Evolutionary conservation across 2,888 invertebrate species (phyloP).

Genomic region (Idaea biselata): DNA sequence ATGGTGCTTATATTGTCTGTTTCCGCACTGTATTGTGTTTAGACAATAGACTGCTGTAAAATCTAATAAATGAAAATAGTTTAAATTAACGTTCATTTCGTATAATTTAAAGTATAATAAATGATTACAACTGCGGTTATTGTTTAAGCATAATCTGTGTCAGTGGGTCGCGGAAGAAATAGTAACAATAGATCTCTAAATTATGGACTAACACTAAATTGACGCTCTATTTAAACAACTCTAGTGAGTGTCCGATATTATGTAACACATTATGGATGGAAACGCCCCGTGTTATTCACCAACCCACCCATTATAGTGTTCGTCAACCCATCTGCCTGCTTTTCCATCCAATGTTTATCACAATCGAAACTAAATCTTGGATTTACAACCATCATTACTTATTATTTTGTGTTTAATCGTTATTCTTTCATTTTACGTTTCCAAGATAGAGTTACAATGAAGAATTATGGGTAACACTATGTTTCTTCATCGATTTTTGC

Average conservation of each 20-base stretch:
- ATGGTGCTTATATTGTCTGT: background rate
- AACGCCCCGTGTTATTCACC: conserved; percentile 10
- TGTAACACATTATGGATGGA: conserved; percentile 39
- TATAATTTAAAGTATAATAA: conserved; percentile 23
- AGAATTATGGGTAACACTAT: background rate
- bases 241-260: conserved; percentile 26
- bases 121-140: conserved; percentile 32
- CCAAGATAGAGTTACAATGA: conserved; percentile 34
- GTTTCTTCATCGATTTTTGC: conserved; percentile 22
- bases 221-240: conserved; percentile 8
- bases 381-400: conserved; percentile 21
- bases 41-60: background rate
- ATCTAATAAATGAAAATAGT: background rate
- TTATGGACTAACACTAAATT: conserved; percentile 30
- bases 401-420: conserved; percentile 7
- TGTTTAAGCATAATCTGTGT: conserved; percentile 41
- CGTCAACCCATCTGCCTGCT: conserved; percentile 19
- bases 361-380: conserved; percentile 42
- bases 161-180: conserved; percentile 39
- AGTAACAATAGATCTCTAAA: conserved; percentile 36
- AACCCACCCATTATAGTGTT: background rate
- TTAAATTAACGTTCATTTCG: background rate
- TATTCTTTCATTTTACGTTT: conserved; percentile 14
- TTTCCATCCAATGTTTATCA: conserved; percentile 42
- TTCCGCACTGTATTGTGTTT: background rate